These are phyloP conservation scores for Hydropsyche tenuis DNA, from an alignment of 1,140 invertebrate genomes.

Conservation along the genomic window DNA sequence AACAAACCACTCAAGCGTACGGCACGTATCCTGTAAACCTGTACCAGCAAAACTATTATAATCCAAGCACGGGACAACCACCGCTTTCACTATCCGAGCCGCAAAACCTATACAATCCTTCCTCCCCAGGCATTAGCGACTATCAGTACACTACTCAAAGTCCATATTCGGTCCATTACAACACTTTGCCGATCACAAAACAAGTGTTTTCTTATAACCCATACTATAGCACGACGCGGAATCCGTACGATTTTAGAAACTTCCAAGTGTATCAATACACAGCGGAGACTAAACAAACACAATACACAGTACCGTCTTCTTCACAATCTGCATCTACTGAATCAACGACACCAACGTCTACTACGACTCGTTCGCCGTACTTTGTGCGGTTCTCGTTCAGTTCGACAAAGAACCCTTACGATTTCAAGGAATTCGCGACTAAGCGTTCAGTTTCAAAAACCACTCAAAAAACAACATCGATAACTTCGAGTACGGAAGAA, in stretches of 20 bases:
- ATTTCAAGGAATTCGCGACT: constrained; percentile 62
- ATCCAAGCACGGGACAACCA: constrained; percentile 39
- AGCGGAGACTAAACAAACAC: constrained; percentile 47
- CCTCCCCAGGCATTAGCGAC: constrained; percentile 27
- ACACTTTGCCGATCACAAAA: constrained; percentile 35
- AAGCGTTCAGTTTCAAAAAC: constrained; percentile 46
- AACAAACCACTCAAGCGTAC: constrained; percentile 46
- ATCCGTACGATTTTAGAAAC: constrained; percentile 53
- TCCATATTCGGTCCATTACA: constrained; percentile 36
- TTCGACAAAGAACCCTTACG: constrained; percentile 63
- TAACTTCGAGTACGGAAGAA: constrained; percentile 48
- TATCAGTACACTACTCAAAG: constrained; percentile 49
- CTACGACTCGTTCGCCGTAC: constrained; percentile 51
- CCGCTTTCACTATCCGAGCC: constrained; percentile 27
- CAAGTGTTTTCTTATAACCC: constrained; percentile 36
- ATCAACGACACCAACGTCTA: constrained; percentile 19
- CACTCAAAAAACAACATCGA: constrained; percentile 44
- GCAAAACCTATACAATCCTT: constrained; percentile 16
- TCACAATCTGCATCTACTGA: constrained; percentile 27
- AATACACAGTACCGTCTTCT: constrained; percentile 44
- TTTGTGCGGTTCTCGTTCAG: constrained; percentile 59
- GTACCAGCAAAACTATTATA: constrained; percentile 44
- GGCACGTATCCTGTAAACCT: constrained; percentile 34
- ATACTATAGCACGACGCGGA: constrained; percentile 48
- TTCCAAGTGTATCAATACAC: constrained; percentile 48